A percentile compares a stretch with the other conserved stretches of the same genome.
phyloP scores from a whole-genome alignment of 1,140 invertebrate genomes.

The Telenomus remus region DNA sequence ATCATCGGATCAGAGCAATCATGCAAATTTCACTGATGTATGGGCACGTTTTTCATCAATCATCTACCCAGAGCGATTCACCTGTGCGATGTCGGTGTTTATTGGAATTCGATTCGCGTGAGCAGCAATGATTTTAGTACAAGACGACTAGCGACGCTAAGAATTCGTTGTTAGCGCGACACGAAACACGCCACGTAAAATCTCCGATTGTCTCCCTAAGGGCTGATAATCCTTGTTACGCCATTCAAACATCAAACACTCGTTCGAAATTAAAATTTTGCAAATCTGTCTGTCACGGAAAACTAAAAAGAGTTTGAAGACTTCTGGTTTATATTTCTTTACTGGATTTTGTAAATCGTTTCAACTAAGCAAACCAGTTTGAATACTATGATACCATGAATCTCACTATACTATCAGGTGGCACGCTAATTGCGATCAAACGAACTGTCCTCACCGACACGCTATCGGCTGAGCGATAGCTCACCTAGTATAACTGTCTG shows the following conservation, averaged over 20 bases:
- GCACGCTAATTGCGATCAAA: constrained; percentile 73
- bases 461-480: constrained; percentile 57
- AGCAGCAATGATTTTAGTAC: constrained; percentile 21
- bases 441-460: constrained; percentile 71
- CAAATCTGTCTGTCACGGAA: too few relatives aligned
- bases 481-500: constrained; percentile 43
- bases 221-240: too few relatives aligned
- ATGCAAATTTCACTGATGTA: constrained; percentile 48
- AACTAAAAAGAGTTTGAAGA: too few relatives aligned
- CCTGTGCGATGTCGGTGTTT: constrained; percentile 43
- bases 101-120: constrained; percentile 56
- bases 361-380: too few relatives aligned
- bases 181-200: too few relatives aligned
- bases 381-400: constrained; percentile 36
- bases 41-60: constrained; percentile 9
- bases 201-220: too few relatives aligned
- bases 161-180: too few relatives aligned
- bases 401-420: constrained; percentile 61
- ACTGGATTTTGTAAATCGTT: too few relatives aligned
- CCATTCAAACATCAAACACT: too few relatives aligned
- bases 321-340: too few relatives aligned
- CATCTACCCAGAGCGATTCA: constrained; percentile 40
- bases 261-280: too few relatives aligned
- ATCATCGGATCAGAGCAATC: constrained; percentile 23
- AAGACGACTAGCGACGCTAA: too few relatives aligned